Conservation (phyloP, 2,113 vertebrate genomes). For the Chloropsis hardwickii region DNA sequence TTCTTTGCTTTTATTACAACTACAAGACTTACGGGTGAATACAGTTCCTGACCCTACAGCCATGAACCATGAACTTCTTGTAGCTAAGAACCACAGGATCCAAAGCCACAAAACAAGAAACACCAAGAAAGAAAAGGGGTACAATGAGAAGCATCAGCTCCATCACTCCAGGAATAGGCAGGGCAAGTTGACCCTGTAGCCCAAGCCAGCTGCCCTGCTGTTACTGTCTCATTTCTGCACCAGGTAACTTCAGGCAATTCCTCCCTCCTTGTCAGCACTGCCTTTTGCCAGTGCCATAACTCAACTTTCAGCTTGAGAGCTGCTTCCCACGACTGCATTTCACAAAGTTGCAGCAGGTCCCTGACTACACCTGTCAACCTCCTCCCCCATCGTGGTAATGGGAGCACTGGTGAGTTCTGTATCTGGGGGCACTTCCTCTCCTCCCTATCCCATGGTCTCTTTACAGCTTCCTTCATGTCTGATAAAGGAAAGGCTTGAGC, state of each 20-base stretch:
- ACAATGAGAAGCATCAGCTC: neutral
- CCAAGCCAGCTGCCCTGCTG: neutral
- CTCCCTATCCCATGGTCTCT: neutral
- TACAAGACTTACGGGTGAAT: neutral
- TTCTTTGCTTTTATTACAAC: neutral
- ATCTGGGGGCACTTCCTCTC: neutral
- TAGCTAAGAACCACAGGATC: neutral
- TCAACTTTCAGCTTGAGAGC: neutral
- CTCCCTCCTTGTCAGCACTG: neutral
- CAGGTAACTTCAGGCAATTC: neutral
- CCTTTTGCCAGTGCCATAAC: neutral
- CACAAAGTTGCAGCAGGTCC: rapidly evolving
- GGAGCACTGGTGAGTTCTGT: neutral
- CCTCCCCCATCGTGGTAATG: rapidly evolving
- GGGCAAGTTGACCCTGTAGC: neutral
- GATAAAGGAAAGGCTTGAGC: neutral
- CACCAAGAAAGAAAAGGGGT: neutral
- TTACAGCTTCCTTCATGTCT: neutral
- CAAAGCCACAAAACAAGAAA: neutral
- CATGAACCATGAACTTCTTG: neutral
- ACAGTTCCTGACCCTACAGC: neutral
- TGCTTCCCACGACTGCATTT: neutral
- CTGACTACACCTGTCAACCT: neutral
- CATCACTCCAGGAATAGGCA: neutral
- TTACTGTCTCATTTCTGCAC: neutral